Percentiles rank a stretch among this genome's conserved stretches.
These are phyloP conservation scores for Ammospiza nelsoni DNA, from an alignment of 2,113 vertebrate species.

Conservation along the genomic window DNA sequence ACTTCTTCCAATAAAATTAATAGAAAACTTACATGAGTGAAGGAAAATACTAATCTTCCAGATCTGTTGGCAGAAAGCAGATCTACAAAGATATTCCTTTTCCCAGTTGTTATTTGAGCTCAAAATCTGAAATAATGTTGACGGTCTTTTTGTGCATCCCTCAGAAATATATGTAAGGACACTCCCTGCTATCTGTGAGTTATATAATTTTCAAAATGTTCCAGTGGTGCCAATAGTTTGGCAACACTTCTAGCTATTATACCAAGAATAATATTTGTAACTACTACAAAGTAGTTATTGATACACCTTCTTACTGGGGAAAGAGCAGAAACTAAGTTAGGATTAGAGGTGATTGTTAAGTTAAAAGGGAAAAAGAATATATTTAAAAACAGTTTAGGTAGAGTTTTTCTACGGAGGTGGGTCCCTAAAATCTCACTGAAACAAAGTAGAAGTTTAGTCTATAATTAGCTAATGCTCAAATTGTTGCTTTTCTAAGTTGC, in stretches of 20 bases:
- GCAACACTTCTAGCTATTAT: not conserved
- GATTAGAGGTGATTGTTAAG: not conserved
- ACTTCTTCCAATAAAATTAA: not conserved
- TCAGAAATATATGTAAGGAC: not conserved
- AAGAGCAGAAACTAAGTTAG: not conserved
- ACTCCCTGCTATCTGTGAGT: not conserved
- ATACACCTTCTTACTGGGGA: not conserved
- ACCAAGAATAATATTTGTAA: not conserved
- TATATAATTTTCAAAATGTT: not conserved
- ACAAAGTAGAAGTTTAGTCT: not conserved
- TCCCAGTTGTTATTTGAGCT: not conserved
- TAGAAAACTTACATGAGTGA: not conserved
- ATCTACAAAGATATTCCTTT: not conserved
- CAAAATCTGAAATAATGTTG: not conserved
- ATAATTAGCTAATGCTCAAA: not conserved
- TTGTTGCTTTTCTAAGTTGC: not conserved
- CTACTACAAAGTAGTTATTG: not conserved
- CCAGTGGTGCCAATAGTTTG: not conserved
- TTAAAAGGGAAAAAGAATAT: not conserved
- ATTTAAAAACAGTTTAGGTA: not conserved
- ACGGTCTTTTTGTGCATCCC: not conserved
- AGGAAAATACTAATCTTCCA: not conserved
- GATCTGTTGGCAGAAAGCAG: not conserved
- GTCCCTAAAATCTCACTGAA: not conserved
- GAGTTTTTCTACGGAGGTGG: not conserved